Conservation (phyloP, 2,888 invertebrate genomes). For the Osedax fenrisi region DNA sequence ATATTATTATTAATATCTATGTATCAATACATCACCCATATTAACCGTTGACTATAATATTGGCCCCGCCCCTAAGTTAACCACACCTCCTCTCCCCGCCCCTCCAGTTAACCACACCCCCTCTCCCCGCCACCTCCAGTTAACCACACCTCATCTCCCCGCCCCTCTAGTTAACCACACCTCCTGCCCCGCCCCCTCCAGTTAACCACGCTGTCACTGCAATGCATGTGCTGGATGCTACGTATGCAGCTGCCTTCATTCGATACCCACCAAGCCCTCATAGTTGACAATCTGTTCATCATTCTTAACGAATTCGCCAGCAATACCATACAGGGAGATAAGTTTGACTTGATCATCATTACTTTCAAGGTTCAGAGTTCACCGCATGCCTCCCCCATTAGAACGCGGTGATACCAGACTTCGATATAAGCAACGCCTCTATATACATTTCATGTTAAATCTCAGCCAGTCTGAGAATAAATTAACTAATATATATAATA, state of each 20-base stretch:
- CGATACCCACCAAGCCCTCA: conserved; percentile 57
- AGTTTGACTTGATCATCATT: conserved; percentile 71
- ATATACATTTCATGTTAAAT: too few relatives aligned
- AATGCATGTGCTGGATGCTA: conserved; percentile 60
- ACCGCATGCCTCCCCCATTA: too few relatives aligned
- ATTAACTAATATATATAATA: too few relatives aligned
- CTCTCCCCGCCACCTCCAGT: neutral
- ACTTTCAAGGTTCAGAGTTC: conserved; percentile 79
- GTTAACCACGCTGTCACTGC: conserved; percentile 53
- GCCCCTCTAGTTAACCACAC: neutral
- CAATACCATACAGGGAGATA: conserved; percentile 73
- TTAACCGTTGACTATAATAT: too few relatives aligned
- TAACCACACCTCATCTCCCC: neutral
- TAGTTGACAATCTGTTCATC: conserved; percentile 66
- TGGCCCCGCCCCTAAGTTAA: too few relatives aligned
- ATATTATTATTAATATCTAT: too few relatives aligned
- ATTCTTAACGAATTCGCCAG: conserved; percentile 78
- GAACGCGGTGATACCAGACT: too few relatives aligned
- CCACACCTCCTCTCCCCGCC: too few relatives aligned
- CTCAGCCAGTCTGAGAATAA: too few relatives aligned
- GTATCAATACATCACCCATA: too few relatives aligned
- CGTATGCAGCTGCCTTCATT: conserved; percentile 63
- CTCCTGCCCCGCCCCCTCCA: conserved; percentile 31
- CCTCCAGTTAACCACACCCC: neutral
- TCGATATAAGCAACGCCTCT: too few relatives aligned